A percentile compares a stretch with the other conserved stretches of the same genome.
Conservation (phyloP, 2,797 vertebrate species). For the Hemitrygon akajei region DNA sequence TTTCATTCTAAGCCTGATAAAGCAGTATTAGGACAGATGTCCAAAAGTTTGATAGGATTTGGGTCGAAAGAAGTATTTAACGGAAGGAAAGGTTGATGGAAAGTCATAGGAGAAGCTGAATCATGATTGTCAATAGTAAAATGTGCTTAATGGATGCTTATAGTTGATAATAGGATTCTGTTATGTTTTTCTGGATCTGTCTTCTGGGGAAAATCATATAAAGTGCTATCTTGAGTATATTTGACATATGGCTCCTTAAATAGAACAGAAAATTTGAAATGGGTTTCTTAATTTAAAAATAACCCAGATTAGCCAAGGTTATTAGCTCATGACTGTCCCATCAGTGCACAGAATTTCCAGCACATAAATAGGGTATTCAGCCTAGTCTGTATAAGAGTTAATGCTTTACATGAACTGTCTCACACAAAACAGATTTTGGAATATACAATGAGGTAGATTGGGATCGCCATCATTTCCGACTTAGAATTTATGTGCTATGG, state of each 20-base stretch:
- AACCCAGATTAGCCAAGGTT: background rate
- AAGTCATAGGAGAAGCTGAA: background rate
- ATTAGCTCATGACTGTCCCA: background rate
- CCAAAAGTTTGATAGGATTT: no score
- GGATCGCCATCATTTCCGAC: no score
- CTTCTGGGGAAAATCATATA: background rate
- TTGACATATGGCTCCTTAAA: background rate
- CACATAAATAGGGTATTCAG: background rate
- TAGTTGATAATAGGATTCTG: background rate
- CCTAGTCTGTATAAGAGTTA: background rate
- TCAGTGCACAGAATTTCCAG: background rate
- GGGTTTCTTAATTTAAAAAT: background rate
- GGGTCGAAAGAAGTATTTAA: no score
- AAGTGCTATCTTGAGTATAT: background rate
- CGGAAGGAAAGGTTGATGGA: no score
- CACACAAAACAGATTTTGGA: no score
- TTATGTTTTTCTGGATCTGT: background rate
- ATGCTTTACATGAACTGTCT: background rate
- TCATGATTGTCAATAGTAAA: background rate
- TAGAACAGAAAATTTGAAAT: background rate
- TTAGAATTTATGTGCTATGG: no score
- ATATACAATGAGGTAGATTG: no score
- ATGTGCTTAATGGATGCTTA: background rate
- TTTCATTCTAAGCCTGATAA: no score
- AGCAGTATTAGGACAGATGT: no score